Conservation (phyloP, 2,113 vertebrate species). For the Lagopus muta region DNA sequence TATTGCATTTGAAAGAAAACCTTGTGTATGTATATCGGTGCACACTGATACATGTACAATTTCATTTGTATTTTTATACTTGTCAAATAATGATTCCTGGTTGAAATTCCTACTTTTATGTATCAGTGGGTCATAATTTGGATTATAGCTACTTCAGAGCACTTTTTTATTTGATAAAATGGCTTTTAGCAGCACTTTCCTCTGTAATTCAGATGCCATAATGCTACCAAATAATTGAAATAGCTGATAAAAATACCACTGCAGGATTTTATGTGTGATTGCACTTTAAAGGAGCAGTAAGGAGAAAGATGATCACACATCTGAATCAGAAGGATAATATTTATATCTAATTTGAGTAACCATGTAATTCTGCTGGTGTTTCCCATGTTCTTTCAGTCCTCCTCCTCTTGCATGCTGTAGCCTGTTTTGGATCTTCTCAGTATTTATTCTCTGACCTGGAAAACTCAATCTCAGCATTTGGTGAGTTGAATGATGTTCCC, state of each 20-base stretch:
- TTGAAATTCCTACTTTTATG: not conserved
- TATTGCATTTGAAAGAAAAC: not conserved
- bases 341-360: constrained; percentile 35
- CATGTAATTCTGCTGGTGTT: constrained; percentile 17
- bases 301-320: constrained; percentile 12
- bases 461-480: constrained; percentile 24
- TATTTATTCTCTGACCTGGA: constrained; percentile 28
- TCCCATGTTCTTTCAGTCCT: not conserved
- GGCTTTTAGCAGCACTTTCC: not conserved
- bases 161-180: not conserved
- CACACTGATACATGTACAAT: not conserved
- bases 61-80: not conserved
- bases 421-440: not conserved
- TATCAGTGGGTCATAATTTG: not conserved
- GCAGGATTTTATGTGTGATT: constrained; percentile 19
- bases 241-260: constrained; percentile 26
- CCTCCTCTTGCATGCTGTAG: not conserved
- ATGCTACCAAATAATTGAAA: not conserved
- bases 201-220: not conserved
- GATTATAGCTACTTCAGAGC: not conserved
- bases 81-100: not conserved
- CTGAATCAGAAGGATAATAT: constrained; percentile 57
- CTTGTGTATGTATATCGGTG: not conserved
- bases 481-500: not conserved
- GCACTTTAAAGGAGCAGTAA: not conserved